Evolutionary conservation across 2,797 vertebrate species (phyloP).

Genomic region (Takifugu rubripes): DNA sequence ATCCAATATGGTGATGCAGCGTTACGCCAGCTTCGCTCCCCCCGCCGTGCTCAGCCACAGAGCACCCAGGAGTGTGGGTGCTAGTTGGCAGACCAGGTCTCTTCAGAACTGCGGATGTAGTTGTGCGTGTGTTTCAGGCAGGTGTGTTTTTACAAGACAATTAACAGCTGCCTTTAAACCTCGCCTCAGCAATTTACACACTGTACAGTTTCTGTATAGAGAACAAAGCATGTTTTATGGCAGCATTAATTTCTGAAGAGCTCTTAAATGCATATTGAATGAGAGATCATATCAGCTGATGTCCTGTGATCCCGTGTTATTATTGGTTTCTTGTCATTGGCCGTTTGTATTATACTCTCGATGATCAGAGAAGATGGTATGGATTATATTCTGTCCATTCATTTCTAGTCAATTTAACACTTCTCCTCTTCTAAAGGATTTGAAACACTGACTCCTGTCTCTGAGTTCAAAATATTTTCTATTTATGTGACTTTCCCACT

Average conservation of each 20-base stretch:
- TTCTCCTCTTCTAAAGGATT: conserved; percentile 27
- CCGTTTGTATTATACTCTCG: neutral
- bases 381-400: neutral
- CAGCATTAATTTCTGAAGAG: conserved; percentile 64
- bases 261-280: conserved; percentile 52
- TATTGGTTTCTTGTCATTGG: conserved; percentile 21
- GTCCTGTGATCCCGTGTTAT: conserved; percentile 46
- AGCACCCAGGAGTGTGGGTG: conserved; percentile 86
- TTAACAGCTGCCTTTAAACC: conserved; percentile 31
- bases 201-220: conserved; percentile 73
- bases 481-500: conserved; percentile 44
- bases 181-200: conserved; percentile 31
- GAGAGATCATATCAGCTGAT: conserved; percentile 46
- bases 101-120: neutral
- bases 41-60: conserved; percentile 83
- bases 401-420: conserved; percentile 9
- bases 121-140: conserved; percentile 3
- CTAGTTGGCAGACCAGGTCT: conserved; percentile 60
- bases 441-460: conserved; percentile 6
- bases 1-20: conserved; percentile 91
- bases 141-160: conserved; percentile 37
- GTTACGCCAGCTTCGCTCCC: conserved; percentile 85
- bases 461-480: conserved; percentile 32
- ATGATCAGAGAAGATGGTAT: too few relatives aligned
- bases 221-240: conserved; percentile 70